phyloP scores from a whole-genome alignment of 2,888 invertebrate species.

The Muscina levida region DNA sequence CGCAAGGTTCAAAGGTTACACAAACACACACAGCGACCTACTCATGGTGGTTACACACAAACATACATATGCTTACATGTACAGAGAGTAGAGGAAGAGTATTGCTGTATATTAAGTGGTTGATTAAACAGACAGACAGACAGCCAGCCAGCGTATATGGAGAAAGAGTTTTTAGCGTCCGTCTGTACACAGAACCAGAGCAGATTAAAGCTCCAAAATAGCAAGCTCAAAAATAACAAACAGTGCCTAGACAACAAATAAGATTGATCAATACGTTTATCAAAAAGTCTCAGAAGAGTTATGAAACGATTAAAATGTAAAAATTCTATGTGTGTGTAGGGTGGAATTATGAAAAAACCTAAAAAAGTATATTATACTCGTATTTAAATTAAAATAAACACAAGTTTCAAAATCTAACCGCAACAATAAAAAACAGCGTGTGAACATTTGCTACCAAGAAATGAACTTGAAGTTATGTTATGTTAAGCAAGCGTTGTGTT shows the following conservation, averaged over 20 bases:
- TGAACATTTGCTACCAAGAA: too few relatives aligned
- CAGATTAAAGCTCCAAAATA: neutral
- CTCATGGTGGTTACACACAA: neutral
- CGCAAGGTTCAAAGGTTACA: conserved; percentile 29
- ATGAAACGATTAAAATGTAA: conserved; percentile 14
- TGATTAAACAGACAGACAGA: conserved; percentile 16
- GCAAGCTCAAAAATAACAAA: neutral
- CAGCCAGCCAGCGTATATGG: too few relatives aligned
- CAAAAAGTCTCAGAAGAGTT: conserved; percentile 45
- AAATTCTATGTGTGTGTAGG: too few relatives aligned
- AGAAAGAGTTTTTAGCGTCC: too few relatives aligned
- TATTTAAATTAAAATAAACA: conserved; percentile 20
- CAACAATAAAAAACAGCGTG: neutral
- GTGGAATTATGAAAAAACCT: neutral
- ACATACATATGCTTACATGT: neutral
- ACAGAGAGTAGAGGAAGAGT: neutral
- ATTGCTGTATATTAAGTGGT: conserved; percentile 45
- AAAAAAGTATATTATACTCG: neutral
- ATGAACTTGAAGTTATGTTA: too few relatives aligned
- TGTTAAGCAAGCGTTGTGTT: too few relatives aligned
- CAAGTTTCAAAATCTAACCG: neutral
- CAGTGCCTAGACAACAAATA: conserved; percentile 7
- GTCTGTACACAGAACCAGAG: neutral
- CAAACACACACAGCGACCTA: neutral
- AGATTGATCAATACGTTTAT: conserved; percentile 43